phyloP scores from a whole-genome alignment of 1,140 invertebrate species.

The Heliconius eleuchia region DNA sequence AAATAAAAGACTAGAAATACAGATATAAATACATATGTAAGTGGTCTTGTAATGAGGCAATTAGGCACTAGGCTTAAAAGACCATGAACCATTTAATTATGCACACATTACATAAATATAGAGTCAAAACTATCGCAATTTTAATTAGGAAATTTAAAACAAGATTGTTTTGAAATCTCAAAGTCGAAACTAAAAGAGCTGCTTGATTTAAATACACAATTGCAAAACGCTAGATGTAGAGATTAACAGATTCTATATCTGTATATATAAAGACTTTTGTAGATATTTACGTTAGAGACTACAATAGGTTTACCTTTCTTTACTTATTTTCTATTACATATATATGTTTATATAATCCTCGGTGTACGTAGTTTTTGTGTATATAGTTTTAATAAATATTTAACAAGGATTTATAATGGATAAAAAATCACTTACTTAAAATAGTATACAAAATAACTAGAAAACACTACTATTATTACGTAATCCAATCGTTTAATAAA shows the following conservation, averaged over 20 bases:
- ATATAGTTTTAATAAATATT: no score
- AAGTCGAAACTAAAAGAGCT: slow-evolving; percentile 21
- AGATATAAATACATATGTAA: neutral
- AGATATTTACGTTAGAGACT: neutral
- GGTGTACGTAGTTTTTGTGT: no score
- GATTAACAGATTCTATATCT: slow-evolving; percentile 23
- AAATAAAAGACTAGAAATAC: neutral
- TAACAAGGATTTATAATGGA: no score
- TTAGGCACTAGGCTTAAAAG: slow-evolving; percentile 15
- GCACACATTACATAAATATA: slow-evolving; percentile 28
- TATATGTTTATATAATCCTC: neutral
- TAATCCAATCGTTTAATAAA: slow-evolving; percentile 25
- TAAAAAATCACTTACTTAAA: neutral
- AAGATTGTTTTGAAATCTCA: slow-evolving; percentile 33
- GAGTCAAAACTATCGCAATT: slow-evolving; percentile 38
- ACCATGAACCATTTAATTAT: slow-evolving; percentile 30
- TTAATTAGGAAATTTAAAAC: slow-evolving; percentile 37
- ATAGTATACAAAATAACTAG: neutral
- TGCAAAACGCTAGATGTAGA: slow-evolving; percentile 22
- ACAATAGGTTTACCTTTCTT: neutral
- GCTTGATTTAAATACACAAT: slow-evolving; percentile 32
- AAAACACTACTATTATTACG: slow-evolving; percentile 14
- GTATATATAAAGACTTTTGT: neutral
- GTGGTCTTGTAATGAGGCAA: slow-evolving; percentile 21
- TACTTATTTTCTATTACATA: neutral